Percentiles rank a stretch among this genome's conserved stretches.
Conservation (phyloP, 1,140 invertebrate genomes). For the Aphidius gifuensis region DNA sequence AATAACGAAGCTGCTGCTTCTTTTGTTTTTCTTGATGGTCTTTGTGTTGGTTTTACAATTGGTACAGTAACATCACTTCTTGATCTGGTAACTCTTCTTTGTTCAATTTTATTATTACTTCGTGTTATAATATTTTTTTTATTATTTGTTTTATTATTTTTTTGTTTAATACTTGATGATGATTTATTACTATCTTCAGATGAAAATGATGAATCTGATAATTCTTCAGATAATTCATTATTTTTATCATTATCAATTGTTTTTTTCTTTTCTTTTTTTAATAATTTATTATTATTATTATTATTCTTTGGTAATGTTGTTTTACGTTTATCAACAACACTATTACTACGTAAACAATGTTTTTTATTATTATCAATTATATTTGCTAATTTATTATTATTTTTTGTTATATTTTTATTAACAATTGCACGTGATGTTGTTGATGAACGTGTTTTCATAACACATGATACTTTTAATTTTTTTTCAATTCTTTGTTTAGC, state of each 20-base stretch:
- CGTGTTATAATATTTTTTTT: conserved; percentile 40
- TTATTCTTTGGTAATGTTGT: conserved; percentile 24
- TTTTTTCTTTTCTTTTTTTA: conserved; percentile 16
- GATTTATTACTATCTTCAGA: conserved; percentile 40
- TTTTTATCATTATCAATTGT: conserved; percentile 22
- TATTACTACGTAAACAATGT: conserved; percentile 41
- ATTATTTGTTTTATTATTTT: conserved; percentile 30
- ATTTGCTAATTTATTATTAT: conserved; percentile 37
- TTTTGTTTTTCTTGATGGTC: conserved; percentile 71
- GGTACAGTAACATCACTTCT: conserved; percentile 27
- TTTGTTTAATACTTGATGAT: conserved; percentile 27
- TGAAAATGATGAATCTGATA: conserved; percentile 42
- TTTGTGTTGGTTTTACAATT: conserved; percentile 30
- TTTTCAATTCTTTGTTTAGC: conserved; percentile 55
- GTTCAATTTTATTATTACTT: conserved; percentile 41
- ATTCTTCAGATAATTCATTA: conserved; percentile 35
- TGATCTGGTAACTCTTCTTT: conserved; percentile 45
- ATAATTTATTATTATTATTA: conserved; percentile 28
- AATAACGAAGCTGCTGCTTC: conserved; percentile 71
- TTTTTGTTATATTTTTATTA: conserved; percentile 36
- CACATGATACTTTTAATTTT: conserved; percentile 43
- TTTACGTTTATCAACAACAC: conserved; percentile 34
- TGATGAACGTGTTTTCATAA: conserved; percentile 49
- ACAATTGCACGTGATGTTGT: conserved; percentile 33
- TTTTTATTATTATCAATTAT: conserved; percentile 39